These are phyloP conservation scores for Mesocricetus auratus DNA, from an alignment of 2,113 vertebrate genomes.

Conservation along the genomic window DNA sequence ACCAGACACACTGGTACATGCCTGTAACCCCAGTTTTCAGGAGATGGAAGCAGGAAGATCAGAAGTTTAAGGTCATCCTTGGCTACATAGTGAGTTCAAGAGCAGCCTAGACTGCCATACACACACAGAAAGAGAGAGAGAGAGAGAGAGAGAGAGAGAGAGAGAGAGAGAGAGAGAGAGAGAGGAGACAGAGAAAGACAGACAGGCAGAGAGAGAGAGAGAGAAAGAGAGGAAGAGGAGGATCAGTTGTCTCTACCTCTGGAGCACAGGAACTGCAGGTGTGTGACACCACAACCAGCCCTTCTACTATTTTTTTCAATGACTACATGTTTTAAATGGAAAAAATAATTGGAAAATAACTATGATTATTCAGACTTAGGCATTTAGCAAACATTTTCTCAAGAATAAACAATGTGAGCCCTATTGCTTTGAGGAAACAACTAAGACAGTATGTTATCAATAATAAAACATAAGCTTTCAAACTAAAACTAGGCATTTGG, in stretches of 20 bases:
- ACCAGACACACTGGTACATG: background rate
- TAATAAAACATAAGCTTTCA: conserved; percentile 35
- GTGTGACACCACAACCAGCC: background rate
- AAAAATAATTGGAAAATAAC: conserved; percentile 2
- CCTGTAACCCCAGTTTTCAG: background rate
- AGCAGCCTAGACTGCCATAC: background rate
- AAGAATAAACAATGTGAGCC: conserved; percentile 33
- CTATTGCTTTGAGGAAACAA: background rate
- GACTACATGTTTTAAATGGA: background rate
- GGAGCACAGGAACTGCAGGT: background rate
- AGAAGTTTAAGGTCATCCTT: background rate
- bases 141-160: background rate
- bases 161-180: background rate
- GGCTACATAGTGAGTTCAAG: background rate
- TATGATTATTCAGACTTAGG: background rate
- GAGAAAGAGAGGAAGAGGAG: background rate
- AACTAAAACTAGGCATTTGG: conserved; percentile 1
- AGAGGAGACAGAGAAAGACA: background rate
- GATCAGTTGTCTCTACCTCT: background rate
- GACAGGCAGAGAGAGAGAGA: background rate
- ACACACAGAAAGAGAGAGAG: too few species aligned
- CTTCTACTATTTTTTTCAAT: background rate
- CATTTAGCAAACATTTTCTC: conserved; percentile 37
- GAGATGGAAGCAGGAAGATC: background rate
- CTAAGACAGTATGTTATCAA: background rate